These are phyloP conservation scores for Falco columbarius DNA, from an alignment of 2,797 vertebrate species.

Conservation along the genomic window DNA sequence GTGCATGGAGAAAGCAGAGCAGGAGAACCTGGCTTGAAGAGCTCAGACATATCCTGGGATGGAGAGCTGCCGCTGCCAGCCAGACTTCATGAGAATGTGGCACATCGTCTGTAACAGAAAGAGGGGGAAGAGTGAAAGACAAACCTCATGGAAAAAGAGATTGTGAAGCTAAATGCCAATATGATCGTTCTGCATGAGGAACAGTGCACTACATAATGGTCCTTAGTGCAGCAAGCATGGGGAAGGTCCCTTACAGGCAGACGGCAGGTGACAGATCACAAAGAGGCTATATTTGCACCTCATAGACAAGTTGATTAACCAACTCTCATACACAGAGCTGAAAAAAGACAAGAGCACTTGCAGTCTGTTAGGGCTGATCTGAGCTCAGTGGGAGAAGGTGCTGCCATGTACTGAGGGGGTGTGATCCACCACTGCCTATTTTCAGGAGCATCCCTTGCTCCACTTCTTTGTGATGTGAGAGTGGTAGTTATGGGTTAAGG, in stretches of 20 bases:
- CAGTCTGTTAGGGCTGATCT: background rate
- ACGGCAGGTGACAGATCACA: background rate
- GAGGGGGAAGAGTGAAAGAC: background rate
- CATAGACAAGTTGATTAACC: fast-evolving
- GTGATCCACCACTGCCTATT: background rate
- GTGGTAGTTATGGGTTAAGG: fast-evolving
- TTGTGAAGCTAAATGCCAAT: background rate
- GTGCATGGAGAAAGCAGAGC: background rate
- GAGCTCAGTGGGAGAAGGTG: background rate
- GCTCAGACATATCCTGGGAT: background rate
- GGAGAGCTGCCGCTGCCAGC: background rate
- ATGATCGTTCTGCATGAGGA: background rate
- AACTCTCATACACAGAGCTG: background rate
- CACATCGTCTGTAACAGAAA: background rate
- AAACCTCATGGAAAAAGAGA: background rate
- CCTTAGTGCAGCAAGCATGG: fast-evolving
- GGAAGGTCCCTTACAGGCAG: background rate
- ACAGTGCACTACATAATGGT: too few relatives aligned
- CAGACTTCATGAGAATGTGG: background rate
- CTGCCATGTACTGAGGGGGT: background rate
- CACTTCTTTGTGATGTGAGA: background rate
- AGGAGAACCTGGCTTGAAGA: background rate
- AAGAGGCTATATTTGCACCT: background rate
- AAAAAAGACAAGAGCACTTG: background rate
- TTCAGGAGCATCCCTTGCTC: background rate